Evolutionary conservation across 2,113 vertebrate genomes (phyloP).

Genomic region (Lepidothrix coronata): DNA sequence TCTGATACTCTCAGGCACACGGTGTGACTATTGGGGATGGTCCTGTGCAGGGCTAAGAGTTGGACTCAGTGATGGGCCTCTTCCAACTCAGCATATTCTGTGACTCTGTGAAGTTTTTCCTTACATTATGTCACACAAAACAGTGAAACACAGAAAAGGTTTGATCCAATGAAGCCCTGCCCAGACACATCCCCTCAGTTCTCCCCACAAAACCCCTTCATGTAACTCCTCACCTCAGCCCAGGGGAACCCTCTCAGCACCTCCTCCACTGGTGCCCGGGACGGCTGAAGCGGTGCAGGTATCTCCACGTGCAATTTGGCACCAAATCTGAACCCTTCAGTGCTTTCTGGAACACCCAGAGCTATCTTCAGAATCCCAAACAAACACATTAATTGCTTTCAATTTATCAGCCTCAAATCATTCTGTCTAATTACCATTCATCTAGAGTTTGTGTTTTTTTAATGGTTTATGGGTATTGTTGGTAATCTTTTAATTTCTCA

Average conservation of each 20-base stretch:
- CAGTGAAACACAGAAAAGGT: not conserved
- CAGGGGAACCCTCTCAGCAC: not conserved
- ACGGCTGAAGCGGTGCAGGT: not conserved
- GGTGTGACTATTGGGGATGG: not conserved
- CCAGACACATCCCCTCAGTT: not conserved
- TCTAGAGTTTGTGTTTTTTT: constrained; percentile 71
- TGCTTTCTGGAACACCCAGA: constrained; percentile 60
- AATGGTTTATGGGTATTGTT: constrained; percentile 78
- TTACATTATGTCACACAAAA: not conserved
- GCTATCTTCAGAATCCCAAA: constrained; percentile 71
- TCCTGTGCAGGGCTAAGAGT: not conserved
- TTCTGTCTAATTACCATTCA: constrained; percentile 77
- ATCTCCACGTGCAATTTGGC: not conserved
- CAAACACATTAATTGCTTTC: constrained; percentile 76
- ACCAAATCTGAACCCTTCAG: constrained; percentile 19
- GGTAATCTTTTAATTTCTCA: constrained; percentile 81
- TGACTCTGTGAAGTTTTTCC: not conserved
- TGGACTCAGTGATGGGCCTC: not conserved
- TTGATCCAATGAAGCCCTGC: not conserved
- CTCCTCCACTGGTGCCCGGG: not conserved
- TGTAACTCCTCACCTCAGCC: not conserved
- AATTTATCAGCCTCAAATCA: constrained; percentile 75
- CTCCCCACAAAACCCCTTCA: not conserved
- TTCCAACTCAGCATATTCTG: not conserved
- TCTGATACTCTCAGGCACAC: not conserved